These are phyloP conservation scores for Gorsachius magnificus DNA, from an alignment of 2,797 vertebrate genomes.

Conservation along the genomic window DNA sequence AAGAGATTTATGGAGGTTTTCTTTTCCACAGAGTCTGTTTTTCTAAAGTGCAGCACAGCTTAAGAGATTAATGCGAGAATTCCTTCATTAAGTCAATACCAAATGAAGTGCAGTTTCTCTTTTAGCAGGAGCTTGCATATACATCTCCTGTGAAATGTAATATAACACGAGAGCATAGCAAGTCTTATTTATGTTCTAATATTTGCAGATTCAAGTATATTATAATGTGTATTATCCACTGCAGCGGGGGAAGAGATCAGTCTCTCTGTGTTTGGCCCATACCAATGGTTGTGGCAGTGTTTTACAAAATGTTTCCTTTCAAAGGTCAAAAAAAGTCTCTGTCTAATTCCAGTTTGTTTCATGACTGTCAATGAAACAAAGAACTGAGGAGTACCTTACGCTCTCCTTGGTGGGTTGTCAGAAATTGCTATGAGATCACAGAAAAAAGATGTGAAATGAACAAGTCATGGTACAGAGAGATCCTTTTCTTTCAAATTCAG, in stretches of 20 bases:
- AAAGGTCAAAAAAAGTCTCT: not conserved
- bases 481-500: not conserved
- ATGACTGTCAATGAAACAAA: not conserved
- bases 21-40: constrained; percentile 50
- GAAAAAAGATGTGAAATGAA: not conserved
- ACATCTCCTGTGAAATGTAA: not conserved
- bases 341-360: not conserved
- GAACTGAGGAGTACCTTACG: not conserved
- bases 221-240: not conserved
- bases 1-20: constrained; percentile 52
- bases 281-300: not conserved
- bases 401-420: not conserved
- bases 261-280: not conserved
- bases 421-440: not conserved
- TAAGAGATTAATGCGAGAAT: constrained; percentile 65
- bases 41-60: constrained; percentile 38
- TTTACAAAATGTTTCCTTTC: not conserved
- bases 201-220: not conserved
- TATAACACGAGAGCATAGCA: not conserved
- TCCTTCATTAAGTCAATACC: constrained; percentile 59
- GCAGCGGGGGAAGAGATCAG: not conserved
- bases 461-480: not conserved
- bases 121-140: constrained; percentile 2
- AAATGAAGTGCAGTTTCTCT: constrained; percentile 30
- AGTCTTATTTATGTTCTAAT: not conserved